Percentiles rank a stretch among this genome's conserved stretches.
phyloP scores from a whole-genome alignment of 2,888 invertebrate species.

The Noctua comes region DNA sequence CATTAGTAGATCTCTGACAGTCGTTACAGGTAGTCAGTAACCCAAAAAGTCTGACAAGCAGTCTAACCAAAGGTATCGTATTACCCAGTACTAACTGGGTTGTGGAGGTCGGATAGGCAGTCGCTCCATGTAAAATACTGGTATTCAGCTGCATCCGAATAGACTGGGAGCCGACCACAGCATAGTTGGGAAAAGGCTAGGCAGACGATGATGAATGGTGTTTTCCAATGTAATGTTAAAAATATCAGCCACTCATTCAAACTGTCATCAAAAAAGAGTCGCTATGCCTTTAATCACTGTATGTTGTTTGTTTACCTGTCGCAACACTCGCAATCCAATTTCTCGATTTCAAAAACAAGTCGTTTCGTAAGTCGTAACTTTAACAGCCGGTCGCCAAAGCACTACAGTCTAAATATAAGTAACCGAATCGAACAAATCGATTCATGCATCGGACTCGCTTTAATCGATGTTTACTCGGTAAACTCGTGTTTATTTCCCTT shows the following conservation, averaged over 20 bases:
- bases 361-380: slow-evolving; percentile 22
- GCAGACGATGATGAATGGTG: neutral
- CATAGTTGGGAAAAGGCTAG: too few relatives aligned
- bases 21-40: too few relatives aligned
- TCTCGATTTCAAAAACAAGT: slow-evolving; percentile 25
- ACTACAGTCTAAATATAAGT: slow-evolving; percentile 47
- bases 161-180: too few relatives aligned
- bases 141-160: too few relatives aligned
- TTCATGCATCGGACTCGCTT: slow-evolving; percentile 36
- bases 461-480: slow-evolving; percentile 54
- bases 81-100: too few relatives aligned
- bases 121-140: too few relatives aligned
- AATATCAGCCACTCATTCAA: neutral
- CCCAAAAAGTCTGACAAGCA: too few relatives aligned
- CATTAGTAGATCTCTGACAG: too few relatives aligned
- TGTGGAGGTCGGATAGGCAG: too few relatives aligned
- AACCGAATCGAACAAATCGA: slow-evolving; percentile 46
- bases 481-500: slow-evolving; percentile 53
- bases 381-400: slow-evolving; percentile 19
- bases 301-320: slow-evolving; percentile 15
- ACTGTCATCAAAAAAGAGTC: neutral
- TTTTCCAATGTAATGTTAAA: neutral
- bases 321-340: slow-evolving; percentile 24
- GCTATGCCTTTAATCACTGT: neutral
- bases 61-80: too few relatives aligned